Conservation (phyloP, 1,140 invertebrate species). For the Drosophila mauritiana region DNA sequence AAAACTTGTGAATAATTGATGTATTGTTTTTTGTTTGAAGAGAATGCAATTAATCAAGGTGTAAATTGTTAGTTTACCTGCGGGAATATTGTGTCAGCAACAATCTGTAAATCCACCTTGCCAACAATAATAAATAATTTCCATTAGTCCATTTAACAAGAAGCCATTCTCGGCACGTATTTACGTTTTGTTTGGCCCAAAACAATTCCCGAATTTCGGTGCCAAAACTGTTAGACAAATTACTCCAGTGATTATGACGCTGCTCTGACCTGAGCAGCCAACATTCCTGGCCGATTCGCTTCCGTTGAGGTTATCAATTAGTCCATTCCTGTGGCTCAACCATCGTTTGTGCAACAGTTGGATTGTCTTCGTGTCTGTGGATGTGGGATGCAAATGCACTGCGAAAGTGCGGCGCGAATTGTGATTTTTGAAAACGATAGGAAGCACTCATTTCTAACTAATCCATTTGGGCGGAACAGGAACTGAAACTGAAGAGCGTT, state of each 20-base stretch:
- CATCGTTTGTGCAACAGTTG: conserved; percentile 48
- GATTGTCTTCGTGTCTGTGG: conserved; percentile 13
- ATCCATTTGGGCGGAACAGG: no score
- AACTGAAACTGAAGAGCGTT: background rate
- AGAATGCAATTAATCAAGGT: conserved; percentile 13
- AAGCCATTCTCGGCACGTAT: background rate
- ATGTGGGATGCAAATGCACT: background rate
- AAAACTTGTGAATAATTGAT: background rate
- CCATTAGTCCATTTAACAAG: background rate
- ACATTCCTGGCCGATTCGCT: conserved; percentile 17
- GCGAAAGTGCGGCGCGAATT: background rate
- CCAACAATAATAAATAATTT: conserved; percentile 13
- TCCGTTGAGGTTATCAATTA: conserved; percentile 40
- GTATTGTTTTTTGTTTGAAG: background rate
- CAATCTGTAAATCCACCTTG: conserved; percentile 4
- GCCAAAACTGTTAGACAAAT: conserved; percentile 26
- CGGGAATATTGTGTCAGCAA: background rate
- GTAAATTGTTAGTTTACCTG: conserved; percentile 3
- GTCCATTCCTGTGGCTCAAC: conserved; percentile 21
- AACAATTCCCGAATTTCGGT: conserved; percentile 6
- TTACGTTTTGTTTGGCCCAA: conserved; percentile 6
- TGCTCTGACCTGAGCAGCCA: conserved; percentile 10
- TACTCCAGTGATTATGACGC: conserved; percentile 24
- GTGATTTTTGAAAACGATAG: no score
- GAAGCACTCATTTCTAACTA: no score